Conservation (phyloP, 2,888 invertebrate species). For the Patella ulyssiponensis region DNA sequence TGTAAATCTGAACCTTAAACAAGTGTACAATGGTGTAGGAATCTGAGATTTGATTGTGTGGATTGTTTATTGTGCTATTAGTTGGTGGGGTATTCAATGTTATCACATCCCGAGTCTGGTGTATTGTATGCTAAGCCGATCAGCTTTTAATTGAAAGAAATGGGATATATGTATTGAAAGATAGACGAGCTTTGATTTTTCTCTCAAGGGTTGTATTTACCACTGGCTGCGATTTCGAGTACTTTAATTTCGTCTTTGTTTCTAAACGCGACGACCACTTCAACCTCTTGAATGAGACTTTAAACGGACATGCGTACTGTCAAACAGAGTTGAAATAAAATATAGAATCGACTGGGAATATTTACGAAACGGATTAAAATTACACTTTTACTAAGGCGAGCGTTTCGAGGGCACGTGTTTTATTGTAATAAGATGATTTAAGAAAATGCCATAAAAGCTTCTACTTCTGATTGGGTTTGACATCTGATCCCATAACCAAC, state of each 20-base stretch:
- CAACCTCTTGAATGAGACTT: neutral
- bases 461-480: neutral
- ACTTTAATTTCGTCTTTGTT: conserved; percentile 5
- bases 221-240: neutral
- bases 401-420: neutral
- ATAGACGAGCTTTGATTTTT: neutral
- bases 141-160: conserved; percentile 10
- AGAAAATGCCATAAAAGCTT: neutral
- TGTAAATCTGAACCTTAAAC: too few species aligned
- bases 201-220: neutral
- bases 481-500: too few species aligned
- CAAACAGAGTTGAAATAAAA: neutral
- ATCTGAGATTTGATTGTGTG: too few species aligned
- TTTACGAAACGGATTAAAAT: neutral
- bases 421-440: conserved; percentile 1
- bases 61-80: too few species aligned
- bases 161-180: neutral
- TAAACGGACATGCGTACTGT: neutral
- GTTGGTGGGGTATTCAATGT: too few species aligned
- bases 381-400: neutral
- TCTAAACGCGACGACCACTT: conserved; percentile 3
- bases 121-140: too few species aligned
- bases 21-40: too few species aligned
- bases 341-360: neutral
- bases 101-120: too few species aligned